phyloP scores from a whole-genome alignment of 2,113 vertebrate genomes.

The Aptenodytes forsteri region DNA sequence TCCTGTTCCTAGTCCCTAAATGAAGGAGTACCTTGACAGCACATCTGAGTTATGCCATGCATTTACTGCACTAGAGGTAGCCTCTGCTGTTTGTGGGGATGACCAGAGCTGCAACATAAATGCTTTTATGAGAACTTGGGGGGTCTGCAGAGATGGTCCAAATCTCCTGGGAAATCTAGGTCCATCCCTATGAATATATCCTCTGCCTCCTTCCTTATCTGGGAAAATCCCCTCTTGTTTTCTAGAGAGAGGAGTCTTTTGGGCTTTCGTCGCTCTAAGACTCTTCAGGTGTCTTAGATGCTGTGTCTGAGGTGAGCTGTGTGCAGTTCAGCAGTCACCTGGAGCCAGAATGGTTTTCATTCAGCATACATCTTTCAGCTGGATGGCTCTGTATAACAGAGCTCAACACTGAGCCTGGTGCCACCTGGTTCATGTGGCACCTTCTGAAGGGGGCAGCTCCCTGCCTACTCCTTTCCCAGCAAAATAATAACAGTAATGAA shows the following conservation, averaged over 20 bases:
- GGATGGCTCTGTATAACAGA: background rate
- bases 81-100: background rate
- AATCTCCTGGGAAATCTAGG: background rate
- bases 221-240: background rate
- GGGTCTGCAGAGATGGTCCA: accelerated
- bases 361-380: background rate
- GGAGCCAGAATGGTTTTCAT: background rate
- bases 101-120: background rate
- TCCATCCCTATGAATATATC: background rate
- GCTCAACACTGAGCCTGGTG: accelerated
- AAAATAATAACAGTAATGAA: background rate
- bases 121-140: background rate
- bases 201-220: background rate
- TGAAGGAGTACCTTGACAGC: background rate
- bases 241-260: background rate
- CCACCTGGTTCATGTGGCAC: accelerated
- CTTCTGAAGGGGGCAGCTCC: background rate
- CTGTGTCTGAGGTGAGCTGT: background rate
- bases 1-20: background rate
- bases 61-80: background rate
- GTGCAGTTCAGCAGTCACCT: background rate
- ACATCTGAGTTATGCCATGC: background rate
- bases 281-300: background rate
- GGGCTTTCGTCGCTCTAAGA: background rate
- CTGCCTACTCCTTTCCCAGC: background rate